These are phyloP conservation scores for Phacellophora camtschatica DNA, from an alignment of 30 jellyfish, hydroid and myxozoan genomes.

Conservation along the genomic window DNA sequence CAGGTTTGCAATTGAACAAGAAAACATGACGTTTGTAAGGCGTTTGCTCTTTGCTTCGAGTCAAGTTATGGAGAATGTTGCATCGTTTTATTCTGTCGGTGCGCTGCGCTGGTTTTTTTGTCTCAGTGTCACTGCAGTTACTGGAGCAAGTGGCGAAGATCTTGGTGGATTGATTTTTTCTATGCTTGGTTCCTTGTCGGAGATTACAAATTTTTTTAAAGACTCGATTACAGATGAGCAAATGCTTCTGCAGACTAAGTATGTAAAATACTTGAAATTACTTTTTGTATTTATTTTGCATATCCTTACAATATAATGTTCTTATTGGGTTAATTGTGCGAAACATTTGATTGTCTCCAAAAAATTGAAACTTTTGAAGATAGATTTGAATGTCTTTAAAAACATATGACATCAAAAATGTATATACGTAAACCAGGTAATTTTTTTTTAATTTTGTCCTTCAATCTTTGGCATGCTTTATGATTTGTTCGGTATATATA, in stretches of 20 bases:
- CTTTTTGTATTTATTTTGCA: not conserved
- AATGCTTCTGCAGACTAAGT: slow-evolving; percentile 54
- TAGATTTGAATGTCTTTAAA: too few species aligned
- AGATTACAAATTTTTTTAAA: not conserved
- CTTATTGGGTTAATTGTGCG: too few species aligned
- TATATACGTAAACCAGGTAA: too few species aligned
- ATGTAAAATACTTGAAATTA: not conserved
- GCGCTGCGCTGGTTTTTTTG: slow-evolving; percentile 86
- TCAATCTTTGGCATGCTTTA: too few species aligned
- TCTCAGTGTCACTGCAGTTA: slow-evolving; percentile 31
- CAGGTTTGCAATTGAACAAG: slow-evolving; percentile 1
- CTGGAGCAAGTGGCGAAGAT: not conserved
- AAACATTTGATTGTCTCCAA: too few species aligned
- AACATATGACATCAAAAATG: too few species aligned
- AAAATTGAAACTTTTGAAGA: too few species aligned
- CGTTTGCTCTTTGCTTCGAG: slow-evolving; percentile 1
- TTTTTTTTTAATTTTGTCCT: too few species aligned
- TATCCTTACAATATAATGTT: too few species aligned
- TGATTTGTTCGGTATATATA: too few species aligned
- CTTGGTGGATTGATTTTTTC: slow-evolving; percentile 6
- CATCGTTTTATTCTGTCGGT: slow-evolving; percentile 61
- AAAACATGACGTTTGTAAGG: not conserved
- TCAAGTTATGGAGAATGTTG: not conserved
- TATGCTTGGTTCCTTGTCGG: slow-evolving; percentile 26
- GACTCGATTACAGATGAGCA: slow-evolving; percentile 19